Evolutionary conservation across 2,888 invertebrate species (phyloP).

Genomic region (Sarcophaga subvicina): DNA sequence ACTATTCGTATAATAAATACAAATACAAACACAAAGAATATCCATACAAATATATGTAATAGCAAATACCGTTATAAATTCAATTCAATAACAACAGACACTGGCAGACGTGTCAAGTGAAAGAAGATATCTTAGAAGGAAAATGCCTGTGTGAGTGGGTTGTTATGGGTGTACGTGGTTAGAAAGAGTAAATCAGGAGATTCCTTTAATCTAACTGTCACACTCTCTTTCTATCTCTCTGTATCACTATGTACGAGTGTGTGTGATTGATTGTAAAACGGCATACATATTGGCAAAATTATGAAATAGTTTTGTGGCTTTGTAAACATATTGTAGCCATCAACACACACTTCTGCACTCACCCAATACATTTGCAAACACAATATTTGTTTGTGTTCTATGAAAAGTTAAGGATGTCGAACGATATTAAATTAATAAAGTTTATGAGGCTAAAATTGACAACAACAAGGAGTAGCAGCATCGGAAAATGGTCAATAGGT

Average conservation of each 20-base stretch:
- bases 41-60: no score
- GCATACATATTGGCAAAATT: background rate
- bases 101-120: background rate
- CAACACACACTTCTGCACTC: background rate
- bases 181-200: no score
- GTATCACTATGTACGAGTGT: no score
- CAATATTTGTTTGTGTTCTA: no score
- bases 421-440: slow-evolving; percentile 51
- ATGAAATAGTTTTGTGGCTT: slow-evolving; percentile 33
- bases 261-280: background rate
- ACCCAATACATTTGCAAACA: background rate
- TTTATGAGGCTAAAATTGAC: slow-evolving; percentile 39
- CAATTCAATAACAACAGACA: slow-evolving; percentile 51
- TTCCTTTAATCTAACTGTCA: no score
- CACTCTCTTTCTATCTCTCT: no score
- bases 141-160: no score
- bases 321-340: slow-evolving; percentile 34
- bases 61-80: slow-evolving; percentile 3
- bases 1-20: slow-evolving; percentile 55
- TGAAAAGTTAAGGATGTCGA: slow-evolving; percentile 10
- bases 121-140: no score
- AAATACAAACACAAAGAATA: slow-evolving; percentile 5
- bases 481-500: no score
- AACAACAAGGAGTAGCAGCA: background rate
- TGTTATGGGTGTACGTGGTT: no score